phyloP scores from a whole-genome alignment of 2,888 invertebrate genomes.

The Amphipyra tragopoginis region DNA sequence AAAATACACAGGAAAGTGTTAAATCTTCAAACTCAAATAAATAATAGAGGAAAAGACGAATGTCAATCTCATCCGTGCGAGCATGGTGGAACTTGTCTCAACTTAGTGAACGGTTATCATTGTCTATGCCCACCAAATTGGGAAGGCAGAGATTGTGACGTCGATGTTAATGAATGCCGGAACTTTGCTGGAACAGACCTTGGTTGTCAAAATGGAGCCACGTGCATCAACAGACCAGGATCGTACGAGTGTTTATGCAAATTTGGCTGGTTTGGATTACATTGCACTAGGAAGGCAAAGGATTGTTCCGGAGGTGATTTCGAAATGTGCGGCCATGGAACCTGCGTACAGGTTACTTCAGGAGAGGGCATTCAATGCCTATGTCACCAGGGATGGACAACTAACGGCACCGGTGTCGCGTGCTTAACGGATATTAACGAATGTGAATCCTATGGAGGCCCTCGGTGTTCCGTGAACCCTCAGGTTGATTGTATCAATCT shows the following conservation, averaged over 20 bases:
- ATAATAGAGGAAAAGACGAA: constrained; percentile 88
- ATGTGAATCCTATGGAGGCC: constrained; percentile 91
- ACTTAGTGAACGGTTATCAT: constrained; percentile 92
- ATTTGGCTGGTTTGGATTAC: constrained; percentile 94
- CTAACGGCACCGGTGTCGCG: constrained; percentile 91
- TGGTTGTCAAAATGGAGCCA: constrained; percentile 97
- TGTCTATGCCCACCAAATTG: constrained; percentile 94
- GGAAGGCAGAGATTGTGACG: constrained; percentile 92
- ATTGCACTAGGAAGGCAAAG: constrained; percentile 93
- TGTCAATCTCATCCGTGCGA: constrained; percentile 94
- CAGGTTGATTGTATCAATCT: constrained; percentile 96
- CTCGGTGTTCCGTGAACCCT: constrained; percentile 95
- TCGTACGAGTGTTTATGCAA: constrained; percentile 95
- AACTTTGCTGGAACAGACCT: constrained; percentile 95
- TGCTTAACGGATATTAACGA: constrained; percentile 97
- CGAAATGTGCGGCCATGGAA: constrained; percentile 97
- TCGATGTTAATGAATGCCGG: constrained; percentile 96
- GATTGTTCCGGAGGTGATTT: constrained; percentile 93
- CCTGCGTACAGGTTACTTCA: constrained; percentile 92
- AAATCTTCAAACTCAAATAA: constrained; percentile 81
- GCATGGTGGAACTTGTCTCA: constrained; percentile 95
- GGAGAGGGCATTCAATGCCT: constrained; percentile 93
- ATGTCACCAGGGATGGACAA: constrained; percentile 97
- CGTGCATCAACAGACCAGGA: constrained; percentile 94
- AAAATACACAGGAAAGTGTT: constrained; percentile 79